Conservation (phyloP, 2,797 vertebrate species). For the Aeoliscus strigatus region DNA sequence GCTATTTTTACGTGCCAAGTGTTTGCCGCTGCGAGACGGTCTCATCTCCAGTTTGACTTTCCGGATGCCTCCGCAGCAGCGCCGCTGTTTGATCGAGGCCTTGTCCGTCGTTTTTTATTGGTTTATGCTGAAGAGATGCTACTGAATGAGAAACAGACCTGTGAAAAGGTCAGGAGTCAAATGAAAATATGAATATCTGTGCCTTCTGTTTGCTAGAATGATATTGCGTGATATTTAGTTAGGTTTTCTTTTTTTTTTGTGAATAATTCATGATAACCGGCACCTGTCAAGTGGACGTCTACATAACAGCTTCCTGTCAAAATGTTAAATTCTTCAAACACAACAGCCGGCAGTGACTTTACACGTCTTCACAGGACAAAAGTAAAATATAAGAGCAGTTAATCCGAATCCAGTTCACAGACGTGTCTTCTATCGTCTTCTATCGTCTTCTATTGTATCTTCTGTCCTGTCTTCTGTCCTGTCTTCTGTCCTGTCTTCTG, state of each 20-base stretch:
- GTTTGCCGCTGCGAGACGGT: slow-evolving; percentile 51
- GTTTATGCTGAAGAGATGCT: slow-evolving; percentile 60
- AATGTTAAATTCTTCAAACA: slow-evolving; percentile 33
- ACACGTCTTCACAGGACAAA: not conserved
- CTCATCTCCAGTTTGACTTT: slow-evolving; percentile 46
- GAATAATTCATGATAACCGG: slow-evolving; percentile 54
- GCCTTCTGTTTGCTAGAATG: slow-evolving; percentile 56
- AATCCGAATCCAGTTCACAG: slow-evolving; percentile 9
- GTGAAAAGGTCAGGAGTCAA: slow-evolving; percentile 72
- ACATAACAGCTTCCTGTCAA: slow-evolving; percentile 25
- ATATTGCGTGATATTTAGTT: slow-evolving; percentile 61
- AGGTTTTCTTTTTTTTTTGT: slow-evolving; percentile 22
- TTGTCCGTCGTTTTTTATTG: slow-evolving; percentile 65
- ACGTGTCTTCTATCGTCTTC: slow-evolving; percentile 20
- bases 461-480: no score
- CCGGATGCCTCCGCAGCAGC: slow-evolving; percentile 14
- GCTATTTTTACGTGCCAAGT: slow-evolving; percentile 65
- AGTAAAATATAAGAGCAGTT: not conserved
- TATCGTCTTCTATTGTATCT: no score
- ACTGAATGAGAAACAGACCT: slow-evolving; percentile 57
- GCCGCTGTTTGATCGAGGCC: slow-evolving; percentile 68
- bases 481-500: no score
- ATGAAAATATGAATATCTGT: slow-evolving; percentile 64
- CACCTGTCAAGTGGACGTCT: slow-evolving; percentile 38
- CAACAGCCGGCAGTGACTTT: slow-evolving; percentile 12